Percentiles rank a stretch among this genome's conserved stretches.
These are phyloP conservation scores for Catocala sponsa DNA, from an alignment of 2,888 invertebrate species.

Conservation along the genomic window DNA sequence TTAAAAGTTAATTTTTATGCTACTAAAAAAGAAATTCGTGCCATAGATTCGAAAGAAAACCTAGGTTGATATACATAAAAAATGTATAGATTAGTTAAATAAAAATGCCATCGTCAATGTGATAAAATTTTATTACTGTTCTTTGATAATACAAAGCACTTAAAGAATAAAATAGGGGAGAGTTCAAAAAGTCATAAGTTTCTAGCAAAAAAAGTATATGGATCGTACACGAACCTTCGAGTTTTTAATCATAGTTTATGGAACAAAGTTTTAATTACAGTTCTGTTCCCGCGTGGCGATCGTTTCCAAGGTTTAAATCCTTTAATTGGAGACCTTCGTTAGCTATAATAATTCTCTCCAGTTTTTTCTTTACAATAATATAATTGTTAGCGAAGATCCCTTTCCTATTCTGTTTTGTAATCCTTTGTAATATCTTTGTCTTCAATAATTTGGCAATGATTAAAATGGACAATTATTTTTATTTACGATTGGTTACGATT, in stretches of 20 bases:
- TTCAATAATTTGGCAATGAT: constrained; percentile 43
- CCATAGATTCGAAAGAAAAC: too few species aligned
- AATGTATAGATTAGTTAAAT: too few species aligned
- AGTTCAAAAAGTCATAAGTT: constrained; percentile 52
- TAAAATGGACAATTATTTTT: constrained; percentile 42
- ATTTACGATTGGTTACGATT: constrained; percentile 19
- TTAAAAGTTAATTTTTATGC: too few species aligned
- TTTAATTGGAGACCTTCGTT: constrained; percentile 60
- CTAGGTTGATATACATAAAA: too few species aligned
- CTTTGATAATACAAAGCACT: constrained; percentile 26
- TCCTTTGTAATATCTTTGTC: constrained; percentile 48
- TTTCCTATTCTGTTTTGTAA: constrained; percentile 50
- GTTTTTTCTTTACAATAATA: constrained; percentile 47
- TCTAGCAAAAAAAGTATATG: constrained; percentile 44
- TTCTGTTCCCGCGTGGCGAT: constrained; percentile 57
- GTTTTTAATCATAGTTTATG: constrained; percentile 73
- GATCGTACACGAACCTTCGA: constrained; percentile 49
- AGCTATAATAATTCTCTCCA: constrained; percentile 48
- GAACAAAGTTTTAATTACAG: constrained; percentile 72
- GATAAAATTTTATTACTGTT: neutral
- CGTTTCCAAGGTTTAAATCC: constrained; percentile 59
- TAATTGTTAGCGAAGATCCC: constrained; percentile 43
- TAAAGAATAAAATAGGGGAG: constrained; percentile 27
- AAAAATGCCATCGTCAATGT: too few species aligned
- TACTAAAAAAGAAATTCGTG: too few species aligned